Evolutionary conservation across 2,888 invertebrate species (phyloP), one percentile per base, ranked within the genome.

Genomic region (Mesorhabditis spiculigera): DNA sequence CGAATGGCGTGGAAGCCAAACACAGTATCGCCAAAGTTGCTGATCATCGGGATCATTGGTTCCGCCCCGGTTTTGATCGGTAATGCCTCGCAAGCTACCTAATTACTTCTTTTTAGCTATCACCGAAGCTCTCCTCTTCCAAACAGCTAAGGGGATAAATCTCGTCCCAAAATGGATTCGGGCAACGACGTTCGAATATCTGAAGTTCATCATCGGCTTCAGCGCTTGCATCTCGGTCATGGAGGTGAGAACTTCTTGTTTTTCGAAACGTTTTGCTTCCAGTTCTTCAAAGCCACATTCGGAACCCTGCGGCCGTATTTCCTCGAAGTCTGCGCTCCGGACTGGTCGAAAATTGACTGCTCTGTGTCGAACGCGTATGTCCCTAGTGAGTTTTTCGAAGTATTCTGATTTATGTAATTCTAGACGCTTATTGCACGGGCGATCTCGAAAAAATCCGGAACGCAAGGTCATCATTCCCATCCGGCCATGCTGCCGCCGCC

Each of bases 271-370:
- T 13, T 50, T 50, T 50, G 10, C n/a, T 10, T 50, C n/a, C 58
- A 50, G 58, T 10, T 50, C n/a, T 86, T 90, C 92, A 13, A 66
- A 66, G 69, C 61, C 71, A 73, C 73, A 61, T 91, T 95, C 75
- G 97, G 97, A 63, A 90, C 95, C 71, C 88, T 96, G 76, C 89
- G 97, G 79, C 97, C 97, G 50, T 95, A 98, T 88, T 98, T 97
- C 88, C 90, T 94, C 85, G 90, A 90, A 77, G 91, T 95, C 1
- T 98, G 97, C 86, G 88, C 90, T 68, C 95, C 96, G 8, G 83
- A 85, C 68, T 81, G 79, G 78, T 71, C 74, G 4, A 71, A 75
- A 63, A 74, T 81, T 63, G 79, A 79, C 63, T 82, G 80, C 68
- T 70, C 73, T 4, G 75, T 79, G 45, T 72, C 75, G 42, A 65